These are phyloP conservation scores for Sarcoramphus papa DNA, from an alignment of 2,797 vertebrate species.

Conservation along the genomic window DNA sequence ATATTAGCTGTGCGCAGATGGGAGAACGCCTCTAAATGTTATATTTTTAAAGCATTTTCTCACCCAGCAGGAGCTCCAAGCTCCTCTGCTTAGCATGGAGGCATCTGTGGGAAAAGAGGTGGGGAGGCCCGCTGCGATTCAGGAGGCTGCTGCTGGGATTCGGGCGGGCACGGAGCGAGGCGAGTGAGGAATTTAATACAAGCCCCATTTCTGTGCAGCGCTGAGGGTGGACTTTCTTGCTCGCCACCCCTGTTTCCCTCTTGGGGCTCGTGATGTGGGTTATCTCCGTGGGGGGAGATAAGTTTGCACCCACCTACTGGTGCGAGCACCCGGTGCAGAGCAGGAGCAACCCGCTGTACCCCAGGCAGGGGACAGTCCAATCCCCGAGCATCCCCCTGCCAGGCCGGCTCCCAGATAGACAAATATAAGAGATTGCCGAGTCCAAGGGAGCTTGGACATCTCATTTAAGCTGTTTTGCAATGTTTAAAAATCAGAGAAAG, in stretches of 20 bases:
- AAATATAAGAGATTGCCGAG: not conserved
- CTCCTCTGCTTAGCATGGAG: constrained; percentile 19
- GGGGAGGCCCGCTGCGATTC: not conserved
- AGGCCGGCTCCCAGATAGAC: not conserved
- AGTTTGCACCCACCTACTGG: not conserved
- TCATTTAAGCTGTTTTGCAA: not conserved
- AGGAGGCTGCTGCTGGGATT: not conserved
- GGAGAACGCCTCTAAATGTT: constrained; percentile 46
- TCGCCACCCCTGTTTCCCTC: not conserved
- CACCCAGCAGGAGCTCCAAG: constrained; percentile 39
- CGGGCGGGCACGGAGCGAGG: not conserved
- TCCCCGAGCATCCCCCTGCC: not conserved
- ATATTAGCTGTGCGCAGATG: not conserved
- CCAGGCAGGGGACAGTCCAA: not conserved
- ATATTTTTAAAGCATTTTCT: constrained; percentile 58
- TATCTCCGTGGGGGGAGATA: fast-evolving
- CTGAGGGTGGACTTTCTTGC: not conserved
- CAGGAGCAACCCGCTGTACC: not conserved
- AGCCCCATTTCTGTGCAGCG: not conserved
- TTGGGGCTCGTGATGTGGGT: not conserved
- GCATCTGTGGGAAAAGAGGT: constrained; percentile 22
- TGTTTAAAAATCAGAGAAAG: not conserved
- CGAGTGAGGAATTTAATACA: not conserved
- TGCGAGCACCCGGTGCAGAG: not conserved
- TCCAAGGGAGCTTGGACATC: not conserved